Evolutionary conservation across 2,113 vertebrate genomes (phyloP).

Genomic region (Myiagra hebetior): DNA sequence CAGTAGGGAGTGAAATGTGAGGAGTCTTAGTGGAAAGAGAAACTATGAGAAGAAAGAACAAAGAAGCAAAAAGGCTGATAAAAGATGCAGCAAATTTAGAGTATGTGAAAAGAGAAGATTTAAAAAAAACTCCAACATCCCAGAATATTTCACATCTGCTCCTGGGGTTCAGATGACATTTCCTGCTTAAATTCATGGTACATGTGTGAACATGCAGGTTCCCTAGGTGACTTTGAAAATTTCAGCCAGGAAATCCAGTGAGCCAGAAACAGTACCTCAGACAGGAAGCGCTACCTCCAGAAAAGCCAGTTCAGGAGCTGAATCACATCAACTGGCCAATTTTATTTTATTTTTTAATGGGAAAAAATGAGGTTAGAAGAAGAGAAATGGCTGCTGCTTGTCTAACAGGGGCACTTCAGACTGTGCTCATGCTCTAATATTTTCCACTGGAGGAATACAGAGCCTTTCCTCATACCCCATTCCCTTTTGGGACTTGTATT

Average conservation of each 20-base stretch:
- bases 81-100: background rate
- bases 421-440: background rate
- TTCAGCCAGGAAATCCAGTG: conserved; percentile 39
- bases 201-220: background rate
- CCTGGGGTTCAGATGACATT: background rate
- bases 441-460: conserved; percentile 31
- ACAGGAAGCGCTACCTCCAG: conserved; percentile 20
- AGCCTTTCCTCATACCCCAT: background rate
- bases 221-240: conserved; percentile 36
- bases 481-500: background rate
- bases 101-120: background rate
- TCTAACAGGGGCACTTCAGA: conserved; percentile 1
- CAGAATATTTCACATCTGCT: conserved; percentile 24
- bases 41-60: background rate
- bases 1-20: background rate
- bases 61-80: background rate
- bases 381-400: conserved; percentile 3
- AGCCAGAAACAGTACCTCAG: conserved; percentile 30
- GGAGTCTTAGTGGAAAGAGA: background rate
- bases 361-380: conserved; percentile 29
- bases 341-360: conserved; percentile 9
- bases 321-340: background rate
- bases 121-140: background rate
- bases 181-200: conserved; percentile 28
- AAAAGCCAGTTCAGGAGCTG: conserved; percentile 45